Evolutionary conservation across 30 jellyfish, hydroid and myxozoan species (phyloP).

Genomic region (Morbakka virulenta): DNA sequence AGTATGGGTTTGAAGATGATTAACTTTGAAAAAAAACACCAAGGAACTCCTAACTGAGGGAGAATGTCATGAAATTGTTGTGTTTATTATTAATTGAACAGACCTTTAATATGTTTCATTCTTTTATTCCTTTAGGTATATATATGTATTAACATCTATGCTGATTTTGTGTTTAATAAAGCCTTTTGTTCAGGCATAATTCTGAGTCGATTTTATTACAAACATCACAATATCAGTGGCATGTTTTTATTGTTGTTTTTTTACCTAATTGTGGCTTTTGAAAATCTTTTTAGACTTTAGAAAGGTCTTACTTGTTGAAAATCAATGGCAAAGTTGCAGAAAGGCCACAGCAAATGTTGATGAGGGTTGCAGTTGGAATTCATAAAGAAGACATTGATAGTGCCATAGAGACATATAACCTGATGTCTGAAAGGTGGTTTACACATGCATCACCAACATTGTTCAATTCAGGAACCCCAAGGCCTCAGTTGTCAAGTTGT

Average conservation of each 20-base stretch:
- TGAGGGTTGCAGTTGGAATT: conserved; percentile 98
- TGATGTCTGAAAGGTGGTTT: conserved; percentile 95
- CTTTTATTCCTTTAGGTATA: no score
- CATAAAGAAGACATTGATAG: conserved; percentile 96
- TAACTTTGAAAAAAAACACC: no score
- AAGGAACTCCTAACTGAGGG: no score
- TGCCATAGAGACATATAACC: conserved; percentile 92
- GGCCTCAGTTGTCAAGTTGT: conserved; percentile 99
- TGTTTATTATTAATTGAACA: no score
- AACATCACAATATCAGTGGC: neutral
- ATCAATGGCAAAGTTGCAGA: conserved; percentile 96
- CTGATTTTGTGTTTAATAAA: no score
- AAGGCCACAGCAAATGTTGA: conserved; percentile 98
- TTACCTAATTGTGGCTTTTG: neutral
- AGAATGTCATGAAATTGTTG: no score
- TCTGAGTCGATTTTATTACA: no score
- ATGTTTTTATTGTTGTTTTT: neutral
- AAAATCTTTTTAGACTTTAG: conserved; percentile 67
- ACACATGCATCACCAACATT: conserved; percentile 99
- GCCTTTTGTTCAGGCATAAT: no score
- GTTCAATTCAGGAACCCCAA: conserved; percentile 97
- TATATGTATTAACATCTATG: no score
- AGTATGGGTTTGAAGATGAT: no score
- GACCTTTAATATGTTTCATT: no score
- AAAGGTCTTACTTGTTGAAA: conserved; percentile 90